Percentiles rank a stretch among this genome's conserved stretches.
Conservation (phyloP, 2,797 vertebrate genomes). For the Gambusia yucatana region DNA sequence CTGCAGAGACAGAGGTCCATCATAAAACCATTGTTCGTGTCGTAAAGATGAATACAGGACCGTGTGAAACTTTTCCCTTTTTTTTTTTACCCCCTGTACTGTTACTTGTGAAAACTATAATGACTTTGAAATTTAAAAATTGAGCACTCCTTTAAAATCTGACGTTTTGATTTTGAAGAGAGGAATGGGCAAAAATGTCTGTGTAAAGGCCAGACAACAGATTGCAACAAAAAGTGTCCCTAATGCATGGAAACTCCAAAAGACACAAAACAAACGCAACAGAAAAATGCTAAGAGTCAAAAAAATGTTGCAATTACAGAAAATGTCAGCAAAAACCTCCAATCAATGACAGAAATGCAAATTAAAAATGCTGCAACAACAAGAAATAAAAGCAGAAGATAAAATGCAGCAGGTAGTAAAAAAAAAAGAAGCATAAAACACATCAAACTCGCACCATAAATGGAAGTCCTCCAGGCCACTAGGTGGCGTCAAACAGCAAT, state of each 20-base stretch:
- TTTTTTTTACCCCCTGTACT: background rate
- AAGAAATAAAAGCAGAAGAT: background rate
- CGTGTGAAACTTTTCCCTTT: background rate
- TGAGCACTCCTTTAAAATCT: background rate
- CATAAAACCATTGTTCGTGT: background rate
- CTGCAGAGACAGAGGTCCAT: constrained; percentile 54
- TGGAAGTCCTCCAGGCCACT: too few species aligned
- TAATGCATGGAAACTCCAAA: background rate
- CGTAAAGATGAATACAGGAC: background rate
- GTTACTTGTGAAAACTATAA: background rate
- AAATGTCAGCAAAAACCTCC: background rate
- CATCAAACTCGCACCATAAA: too few species aligned
- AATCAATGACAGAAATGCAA: background rate
- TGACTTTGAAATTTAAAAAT: background rate
- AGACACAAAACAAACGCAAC: background rate
- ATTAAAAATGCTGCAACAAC: background rate
- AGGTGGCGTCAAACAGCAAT: too few species aligned
- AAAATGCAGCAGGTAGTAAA: too few species aligned
- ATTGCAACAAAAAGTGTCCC: background rate
- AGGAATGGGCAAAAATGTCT: background rate
- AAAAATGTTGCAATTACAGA: background rate
- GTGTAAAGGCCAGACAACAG: background rate
- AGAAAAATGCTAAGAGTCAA: background rate
- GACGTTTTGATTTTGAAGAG: background rate
- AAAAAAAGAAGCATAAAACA: too few species aligned